A percentile compares a stretch with the other conserved stretches of the same genome.
phyloP scores from a whole-genome alignment of 2,113 vertebrate species.

The Misgurnus anguillicaudatus region DNA sequence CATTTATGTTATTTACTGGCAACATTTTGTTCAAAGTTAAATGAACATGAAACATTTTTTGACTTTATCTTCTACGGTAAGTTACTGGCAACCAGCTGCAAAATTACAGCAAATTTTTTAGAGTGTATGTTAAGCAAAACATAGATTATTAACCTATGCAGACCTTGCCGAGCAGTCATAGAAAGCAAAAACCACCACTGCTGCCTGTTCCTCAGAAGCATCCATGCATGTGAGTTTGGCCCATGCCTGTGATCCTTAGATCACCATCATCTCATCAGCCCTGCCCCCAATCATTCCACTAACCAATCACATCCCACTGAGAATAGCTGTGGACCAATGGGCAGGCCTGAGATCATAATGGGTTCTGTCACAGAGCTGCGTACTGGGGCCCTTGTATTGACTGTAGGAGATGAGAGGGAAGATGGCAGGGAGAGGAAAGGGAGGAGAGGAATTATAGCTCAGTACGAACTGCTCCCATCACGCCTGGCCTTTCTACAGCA shows the following conservation, averaged over 20 bases:
- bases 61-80: too few species aligned
- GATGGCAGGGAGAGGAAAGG: slow-evolving; percentile 31
- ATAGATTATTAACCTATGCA: too few species aligned
- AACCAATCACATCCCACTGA: slow-evolving; percentile 21
- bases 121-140: too few species aligned
- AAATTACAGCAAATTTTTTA: too few species aligned
- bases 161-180: background rate
- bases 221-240: slow-evolving; percentile 7
- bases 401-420: slow-evolving; percentile 37
- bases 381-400: slow-evolving; percentile 36
- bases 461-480: background rate
- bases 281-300: slow-evolving; percentile 12
- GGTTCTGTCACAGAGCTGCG: slow-evolving; percentile 30
- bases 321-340: slow-evolving; percentile 27
- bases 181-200: background rate
- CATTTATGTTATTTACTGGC: too few species aligned
- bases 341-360: slow-evolving; percentile 7
- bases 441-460: slow-evolving; percentile 15
- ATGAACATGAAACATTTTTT: too few species aligned
- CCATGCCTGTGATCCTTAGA: slow-evolving; percentile 19
- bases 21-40: too few species aligned
- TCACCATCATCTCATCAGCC: slow-evolving; percentile 16
- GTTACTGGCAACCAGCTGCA: too few species aligned
- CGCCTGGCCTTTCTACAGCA: slow-evolving; percentile 19
- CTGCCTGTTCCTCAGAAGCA: background rate